Evolutionary conservation across 2,888 invertebrate genomes (phyloP).

Genomic region (Acrocyrtus sp.): DNA sequence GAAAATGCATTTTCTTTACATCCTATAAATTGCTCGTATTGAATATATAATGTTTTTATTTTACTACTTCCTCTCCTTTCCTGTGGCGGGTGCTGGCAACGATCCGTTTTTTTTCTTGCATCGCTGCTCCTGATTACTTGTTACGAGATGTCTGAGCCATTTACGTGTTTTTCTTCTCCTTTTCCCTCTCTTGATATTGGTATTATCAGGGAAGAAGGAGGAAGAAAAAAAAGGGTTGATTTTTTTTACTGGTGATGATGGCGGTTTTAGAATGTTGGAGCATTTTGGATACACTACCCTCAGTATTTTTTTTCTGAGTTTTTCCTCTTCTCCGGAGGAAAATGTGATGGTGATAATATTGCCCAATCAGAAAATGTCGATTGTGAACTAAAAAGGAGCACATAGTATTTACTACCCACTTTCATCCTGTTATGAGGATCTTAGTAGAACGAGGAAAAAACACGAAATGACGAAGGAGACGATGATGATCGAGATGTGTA

Average conservation of each 20-base stretch:
- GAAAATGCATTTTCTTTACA: background rate
- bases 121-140: background rate
- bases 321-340: conserved; percentile 5
- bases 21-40: background rate
- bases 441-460: conserved; percentile 8
- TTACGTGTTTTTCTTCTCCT: background rate
- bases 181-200: too few species aligned
- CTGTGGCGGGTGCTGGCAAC: too few species aligned
- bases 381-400: conserved; percentile 47
- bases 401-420: conserved; percentile 63
- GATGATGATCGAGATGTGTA: conserved; percentile 17
- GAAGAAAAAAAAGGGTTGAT: background rate
- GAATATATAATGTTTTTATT: background rate
- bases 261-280: too few species aligned
- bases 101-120: background rate
- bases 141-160: background rate
- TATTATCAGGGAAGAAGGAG: too few species aligned
- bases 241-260: too few species aligned
- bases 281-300: too few species aligned
- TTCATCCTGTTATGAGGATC: conserved; percentile 52
- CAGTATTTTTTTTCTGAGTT: background rate
- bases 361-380: conserved; percentile 48
- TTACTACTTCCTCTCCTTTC: background rate
- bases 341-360: conserved; percentile 35
- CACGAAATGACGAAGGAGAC: conserved; percentile 58